Conservation (phyloP, 2,888 invertebrate genomes). For the Stenodema calcarata region DNA sequence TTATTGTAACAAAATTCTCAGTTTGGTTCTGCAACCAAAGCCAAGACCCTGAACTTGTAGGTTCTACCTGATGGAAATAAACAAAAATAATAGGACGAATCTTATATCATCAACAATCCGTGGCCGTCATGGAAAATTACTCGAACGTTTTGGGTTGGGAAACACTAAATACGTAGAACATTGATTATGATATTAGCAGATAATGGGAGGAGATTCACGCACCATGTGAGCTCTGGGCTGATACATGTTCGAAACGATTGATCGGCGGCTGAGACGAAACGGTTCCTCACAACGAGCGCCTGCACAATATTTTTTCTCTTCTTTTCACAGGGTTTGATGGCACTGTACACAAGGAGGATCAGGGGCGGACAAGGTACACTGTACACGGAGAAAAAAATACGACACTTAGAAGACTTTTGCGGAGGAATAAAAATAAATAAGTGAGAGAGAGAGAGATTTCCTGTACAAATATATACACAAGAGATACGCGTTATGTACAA, state of each 20-base stretch:
- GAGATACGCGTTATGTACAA: constrained; percentile 28
- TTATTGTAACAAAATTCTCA: no score
- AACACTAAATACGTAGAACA: no score
- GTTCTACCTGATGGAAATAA: no score
- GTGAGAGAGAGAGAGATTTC: neutral
- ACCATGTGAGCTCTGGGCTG: neutral
- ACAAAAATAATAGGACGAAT: no score
- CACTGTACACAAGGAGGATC: neutral
- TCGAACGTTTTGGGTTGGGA: no score
- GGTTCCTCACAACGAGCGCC: neutral
- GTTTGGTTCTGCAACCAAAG: no score
- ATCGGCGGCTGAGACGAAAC: neutral
- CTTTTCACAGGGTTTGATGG: neutral
- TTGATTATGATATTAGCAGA: no score
- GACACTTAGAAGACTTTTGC: neutral
- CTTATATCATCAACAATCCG: no score
- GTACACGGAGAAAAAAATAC: neutral
- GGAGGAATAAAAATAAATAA: neutral
- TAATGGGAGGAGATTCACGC: neutral
- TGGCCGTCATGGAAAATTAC: no score
- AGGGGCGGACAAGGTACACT: neutral
- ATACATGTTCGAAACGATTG: neutral
- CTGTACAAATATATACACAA: constrained; percentile 22
- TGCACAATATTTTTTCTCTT: no score
- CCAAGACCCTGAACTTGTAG: no score